Percentiles rank a stretch among this genome's conserved stretches.
These are phyloP conservation scores for Dermolepida albohirtum DNA, from an alignment of 2,888 invertebrate species.

Conservation along the genomic window DNA sequence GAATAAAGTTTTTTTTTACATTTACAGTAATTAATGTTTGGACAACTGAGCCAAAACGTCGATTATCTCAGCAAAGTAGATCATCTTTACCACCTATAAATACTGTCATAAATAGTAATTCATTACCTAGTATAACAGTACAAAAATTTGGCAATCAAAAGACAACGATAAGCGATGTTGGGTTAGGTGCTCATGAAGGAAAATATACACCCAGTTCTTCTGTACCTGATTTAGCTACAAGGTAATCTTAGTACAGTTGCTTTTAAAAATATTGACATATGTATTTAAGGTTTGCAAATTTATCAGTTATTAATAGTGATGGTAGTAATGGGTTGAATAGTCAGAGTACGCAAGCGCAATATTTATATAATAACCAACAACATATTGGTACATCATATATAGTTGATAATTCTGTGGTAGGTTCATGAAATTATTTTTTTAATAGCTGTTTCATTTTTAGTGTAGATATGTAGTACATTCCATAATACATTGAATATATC, in stretches of 20 bases:
- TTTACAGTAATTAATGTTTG: slow-evolving; percentile 84
- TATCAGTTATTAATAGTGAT: slow-evolving; percentile 69
- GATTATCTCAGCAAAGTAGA: slow-evolving; percentile 66
- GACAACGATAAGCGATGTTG: slow-evolving; percentile 71
- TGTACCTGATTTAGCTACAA: slow-evolving; percentile 71
- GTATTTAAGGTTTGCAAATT: slow-evolving; percentile 74
- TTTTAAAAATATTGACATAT: background rate
- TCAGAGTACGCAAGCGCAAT: slow-evolving; percentile 53
- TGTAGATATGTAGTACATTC: too few relatives aligned
- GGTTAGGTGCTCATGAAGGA: slow-evolving; percentile 83
- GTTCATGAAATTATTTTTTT: background rate
- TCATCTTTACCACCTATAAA: slow-evolving; percentile 62
- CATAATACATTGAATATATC: too few relatives aligned
- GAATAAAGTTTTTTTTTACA: slow-evolving; percentile 14
- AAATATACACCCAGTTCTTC: slow-evolving; percentile 82
- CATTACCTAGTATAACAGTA: slow-evolving; percentile 58
- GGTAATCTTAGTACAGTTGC: slow-evolving; percentile 57
- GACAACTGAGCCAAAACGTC: slow-evolving; percentile 81
- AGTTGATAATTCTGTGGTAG: slow-evolving; percentile 66
- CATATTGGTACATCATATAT: slow-evolving; percentile 68
- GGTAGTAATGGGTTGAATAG: slow-evolving; percentile 60
- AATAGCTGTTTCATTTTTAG: too few relatives aligned
- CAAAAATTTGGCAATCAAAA: slow-evolving; percentile 85
- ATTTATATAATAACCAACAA: slow-evolving; percentile 69
- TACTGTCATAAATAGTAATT: slow-evolving; percentile 46